Evolutionary conservation across 1,140 invertebrate genomes (phyloP).

Genomic region (Chlorops oryzae): DNA sequence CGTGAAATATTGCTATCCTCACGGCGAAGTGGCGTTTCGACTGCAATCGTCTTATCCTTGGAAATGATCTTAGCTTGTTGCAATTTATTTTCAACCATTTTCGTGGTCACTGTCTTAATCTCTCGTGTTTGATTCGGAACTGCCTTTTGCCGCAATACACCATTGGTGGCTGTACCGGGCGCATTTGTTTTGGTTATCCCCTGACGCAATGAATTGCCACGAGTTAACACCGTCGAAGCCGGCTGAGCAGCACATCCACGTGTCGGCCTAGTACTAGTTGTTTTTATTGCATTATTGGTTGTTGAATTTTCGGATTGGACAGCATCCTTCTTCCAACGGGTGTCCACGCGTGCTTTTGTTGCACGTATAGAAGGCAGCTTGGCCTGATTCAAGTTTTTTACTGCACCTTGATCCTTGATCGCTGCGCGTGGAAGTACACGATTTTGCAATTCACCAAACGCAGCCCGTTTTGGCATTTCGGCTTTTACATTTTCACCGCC

Average conservation of each 20-base stretch:
- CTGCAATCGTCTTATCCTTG: no score
- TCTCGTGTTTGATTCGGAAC: no score
- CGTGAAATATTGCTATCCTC: conserved; percentile 42
- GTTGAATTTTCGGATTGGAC: no score
- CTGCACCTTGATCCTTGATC: no score
- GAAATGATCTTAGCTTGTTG: conserved; percentile 13
- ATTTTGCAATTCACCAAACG: conserved; percentile 43
- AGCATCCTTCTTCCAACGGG: conserved; percentile 40
- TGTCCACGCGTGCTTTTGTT: conserved; percentile 41
- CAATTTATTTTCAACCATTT: conserved; percentile 19
- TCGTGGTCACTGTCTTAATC: conserved; percentile 19
- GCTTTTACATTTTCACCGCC: conserved; percentile 27
- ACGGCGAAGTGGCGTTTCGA: conserved; percentile 24
- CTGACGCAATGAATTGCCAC: conserved; percentile 35
- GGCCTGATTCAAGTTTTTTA: conserved; percentile 33
- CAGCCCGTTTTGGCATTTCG: conserved; percentile 35
- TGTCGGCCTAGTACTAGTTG: no score
- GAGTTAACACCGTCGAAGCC: conserved; percentile 23
- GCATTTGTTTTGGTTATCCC: neutral
- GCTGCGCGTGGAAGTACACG: conserved; percentile 29
- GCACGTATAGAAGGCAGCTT: conserved; percentile 30
- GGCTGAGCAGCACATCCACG: no score
- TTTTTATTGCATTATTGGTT: no score
- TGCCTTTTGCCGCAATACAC: no score
- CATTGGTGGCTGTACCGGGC: no score